Conservation (phyloP, 2,113 vertebrate genomes). For the Rhea americana region DNA sequence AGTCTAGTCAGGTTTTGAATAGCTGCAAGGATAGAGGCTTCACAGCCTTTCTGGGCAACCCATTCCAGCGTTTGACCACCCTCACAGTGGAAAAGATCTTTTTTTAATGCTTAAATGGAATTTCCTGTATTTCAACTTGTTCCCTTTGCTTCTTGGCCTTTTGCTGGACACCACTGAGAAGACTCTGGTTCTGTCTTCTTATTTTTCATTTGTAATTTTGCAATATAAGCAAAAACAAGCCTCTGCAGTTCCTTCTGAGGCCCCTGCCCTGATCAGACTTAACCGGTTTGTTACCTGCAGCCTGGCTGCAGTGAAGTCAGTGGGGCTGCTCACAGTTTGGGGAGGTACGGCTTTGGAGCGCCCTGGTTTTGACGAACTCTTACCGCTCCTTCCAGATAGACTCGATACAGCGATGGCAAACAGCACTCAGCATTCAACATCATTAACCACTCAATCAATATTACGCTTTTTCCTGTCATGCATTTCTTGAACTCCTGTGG, state of each 20-base stretch:
- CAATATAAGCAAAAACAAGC: neutral
- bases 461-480: neutral
- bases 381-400: neutral
- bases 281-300: neutral
- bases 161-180: neutral
- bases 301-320: neutral
- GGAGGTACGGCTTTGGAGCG: neutral
- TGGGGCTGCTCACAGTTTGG: neutral
- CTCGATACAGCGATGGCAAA: neutral
- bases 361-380: neutral
- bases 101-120: neutral
- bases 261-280: neutral
- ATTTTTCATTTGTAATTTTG: neutral
- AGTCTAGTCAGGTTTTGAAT: neutral
- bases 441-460: neutral
- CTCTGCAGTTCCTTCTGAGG: neutral
- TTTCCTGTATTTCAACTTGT: neutral
- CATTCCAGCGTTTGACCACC: neutral
- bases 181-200: neutral
- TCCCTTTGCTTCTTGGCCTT: neutral
- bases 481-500: neutral
- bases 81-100: neutral
- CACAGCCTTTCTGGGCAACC: neutral
- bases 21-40: neutral
- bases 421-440: neutral